Base-by-base conservation (phyloP, 2,888 invertebrate species). In the Imbricaverruca yamaguchii region DNA sequence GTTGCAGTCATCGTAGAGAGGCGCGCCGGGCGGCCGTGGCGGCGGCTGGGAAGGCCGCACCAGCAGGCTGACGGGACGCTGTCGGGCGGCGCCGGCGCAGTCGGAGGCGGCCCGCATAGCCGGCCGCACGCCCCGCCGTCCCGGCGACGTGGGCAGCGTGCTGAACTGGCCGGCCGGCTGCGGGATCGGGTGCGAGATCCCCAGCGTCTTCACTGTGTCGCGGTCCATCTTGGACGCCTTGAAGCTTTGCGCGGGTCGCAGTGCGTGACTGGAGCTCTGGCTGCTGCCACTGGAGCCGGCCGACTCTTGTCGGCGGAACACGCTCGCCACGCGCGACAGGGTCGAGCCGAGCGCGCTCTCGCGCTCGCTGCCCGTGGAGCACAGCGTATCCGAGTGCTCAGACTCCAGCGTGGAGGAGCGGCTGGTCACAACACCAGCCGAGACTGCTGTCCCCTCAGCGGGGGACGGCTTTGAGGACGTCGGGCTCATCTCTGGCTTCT, bases 121-220 rank as follows among this genome's bases (percentile, higher is more conserved):
- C 93, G 92, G 63, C 83, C 82, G 69, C 80, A 80, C 65, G 80
- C 83, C 10, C 78, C 81, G 63, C 12, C 56, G 18, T 4, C n/a
- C 21, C 77, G 77, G 55, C 21, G 21, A n/a, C n/a, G 56, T 55
- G 23, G 57, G 56, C 78, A 78, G 56, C 12, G 56, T 78, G 23
- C 57, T 23, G 56, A 57, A 78, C 78, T 78, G 78, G 56, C 23
- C 78, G 4, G 57, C 11, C 23, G 56, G 78, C 77, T 77, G 77
- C 55, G 53, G 77, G 12, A 78, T 56, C n/a, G 78, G 78, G 56
- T 56, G n/a, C 21, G 78, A 78, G 11, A 78, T 78, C 18, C 57
- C 56, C 78, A 78, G 57, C 21, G 12, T 56, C 9, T 57, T 56
- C 56, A 78, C 56, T 12, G n/a, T 56, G 56, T 56, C 78, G 12